Evolutionary conservation across 2,113 vertebrate species (phyloP), one percentile per base, ranked within the genome.

Genomic region (Lycocorax pyrrhopterus): DNA sequence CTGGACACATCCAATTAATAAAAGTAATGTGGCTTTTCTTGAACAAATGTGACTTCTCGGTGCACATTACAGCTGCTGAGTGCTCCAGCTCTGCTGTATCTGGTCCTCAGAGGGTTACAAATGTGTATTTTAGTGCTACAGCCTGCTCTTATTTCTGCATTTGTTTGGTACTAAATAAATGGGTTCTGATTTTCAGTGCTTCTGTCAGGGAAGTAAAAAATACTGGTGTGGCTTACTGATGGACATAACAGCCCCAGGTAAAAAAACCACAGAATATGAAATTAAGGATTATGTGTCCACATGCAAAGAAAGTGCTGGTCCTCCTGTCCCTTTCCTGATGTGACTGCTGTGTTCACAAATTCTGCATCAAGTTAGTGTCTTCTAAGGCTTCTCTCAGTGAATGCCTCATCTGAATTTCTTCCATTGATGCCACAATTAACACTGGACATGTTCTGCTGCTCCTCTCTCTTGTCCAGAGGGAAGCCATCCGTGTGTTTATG

Each of bases 21-120:
- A 62, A 92, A 96, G 69, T 93, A 96, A 94, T 81, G 62, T 89
- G 86, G 73, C 73, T 91, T 96, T 89, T 96, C 92, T 94, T 58
- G 80, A 96, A 58, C 93, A 96, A 93, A 87, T 95, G 83, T 84
- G 90, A 86, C 88, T 96, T 66, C 69, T 96, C 1, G 0, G 86
- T 87, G 83, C 62, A 85, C 77, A 84, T 84, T 90, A 90, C 69
- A 90, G 80, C 73, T 64, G 88, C 52, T 92, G 66, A 95, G 63
- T 33, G 72, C 69, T 96, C 83, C 69, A 94, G 76, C 62, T 75
- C 86, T 68, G 58, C 80, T 81, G 58, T 41, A 41, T 74, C 56
- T 92, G 76, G 47, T 92, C 68, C 85, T 94, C 6, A 2, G 90
- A 92, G 95, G 37, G 44, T 87, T 85, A 91, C 87, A 87, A 79